Conservation (phyloP, 2,797 vertebrate genomes). For the Hephaestus fuliginosus region DNA sequence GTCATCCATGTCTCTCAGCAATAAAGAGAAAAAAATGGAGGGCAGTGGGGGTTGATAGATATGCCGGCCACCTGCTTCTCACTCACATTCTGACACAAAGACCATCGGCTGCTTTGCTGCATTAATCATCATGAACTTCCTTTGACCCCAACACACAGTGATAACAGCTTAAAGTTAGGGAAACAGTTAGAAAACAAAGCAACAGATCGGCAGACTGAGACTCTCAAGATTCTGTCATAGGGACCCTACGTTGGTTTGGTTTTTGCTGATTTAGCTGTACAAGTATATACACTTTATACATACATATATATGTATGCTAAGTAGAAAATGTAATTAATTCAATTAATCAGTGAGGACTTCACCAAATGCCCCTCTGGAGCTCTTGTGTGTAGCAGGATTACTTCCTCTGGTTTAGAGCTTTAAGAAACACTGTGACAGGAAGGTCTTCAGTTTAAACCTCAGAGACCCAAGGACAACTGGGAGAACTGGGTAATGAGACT, state of each 20-base stretch:
- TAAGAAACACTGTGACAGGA: background rate
- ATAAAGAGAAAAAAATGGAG: constrained; percentile 55
- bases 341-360: background rate
- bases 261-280: background rate
- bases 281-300: background rate
- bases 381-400: background rate
- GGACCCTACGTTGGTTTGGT: background rate
- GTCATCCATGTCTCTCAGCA: constrained; percentile 69
- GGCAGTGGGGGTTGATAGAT: constrained; percentile 69
- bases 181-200: constrained; percentile 40
- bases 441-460: background rate
- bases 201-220: constrained; percentile 22
- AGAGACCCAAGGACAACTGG: background rate
- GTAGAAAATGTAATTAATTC: background rate
- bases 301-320: background rate
- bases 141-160: constrained; percentile 64
- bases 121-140: constrained; percentile 77
- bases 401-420: background rate
- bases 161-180: constrained; percentile 60
- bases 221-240: background rate
- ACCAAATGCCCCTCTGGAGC: background rate
- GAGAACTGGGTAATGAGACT: background rate
- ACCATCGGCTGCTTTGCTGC: constrained; percentile 62
- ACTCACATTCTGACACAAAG: constrained; percentile 77
- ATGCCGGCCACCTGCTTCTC: constrained; percentile 76